Conservation (phyloP, 1,140 invertebrate species). For the Colletes gigas region DNA sequence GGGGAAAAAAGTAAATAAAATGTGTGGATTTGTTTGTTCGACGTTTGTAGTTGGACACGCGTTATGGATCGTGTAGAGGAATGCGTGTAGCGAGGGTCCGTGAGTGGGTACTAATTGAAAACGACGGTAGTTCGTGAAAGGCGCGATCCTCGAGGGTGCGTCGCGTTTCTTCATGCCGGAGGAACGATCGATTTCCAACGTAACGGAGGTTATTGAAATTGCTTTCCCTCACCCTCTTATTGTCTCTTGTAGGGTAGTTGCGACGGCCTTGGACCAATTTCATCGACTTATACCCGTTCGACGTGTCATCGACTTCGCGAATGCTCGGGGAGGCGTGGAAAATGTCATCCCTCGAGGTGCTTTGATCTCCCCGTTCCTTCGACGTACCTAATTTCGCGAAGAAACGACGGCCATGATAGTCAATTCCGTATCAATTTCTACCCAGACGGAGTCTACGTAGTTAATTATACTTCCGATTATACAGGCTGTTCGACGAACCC, state of each 20-base stretch:
- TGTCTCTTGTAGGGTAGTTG: slow-evolving; percentile 7
- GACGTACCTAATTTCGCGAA: too few species aligned
- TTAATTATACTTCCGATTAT: too few species aligned
- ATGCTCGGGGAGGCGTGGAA: too few species aligned
- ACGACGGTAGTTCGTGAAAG: background rate
- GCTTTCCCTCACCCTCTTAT: background rate
- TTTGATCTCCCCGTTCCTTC: background rate
- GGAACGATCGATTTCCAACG: slow-evolving; percentile 30
- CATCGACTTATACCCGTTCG: background rate
- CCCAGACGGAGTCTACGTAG: too few species aligned
- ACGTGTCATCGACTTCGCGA: background rate
- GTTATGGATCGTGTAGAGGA: background rate
- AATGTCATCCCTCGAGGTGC: background rate
- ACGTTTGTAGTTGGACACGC: slow-evolving; percentile 14
- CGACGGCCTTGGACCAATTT: slow-evolving; percentile 16
- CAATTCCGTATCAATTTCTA: too few species aligned
- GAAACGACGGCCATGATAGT: too few species aligned
- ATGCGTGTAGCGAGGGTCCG: too few species aligned
- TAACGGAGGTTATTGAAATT: slow-evolving; percentile 50
- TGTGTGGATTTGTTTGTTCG: background rate
- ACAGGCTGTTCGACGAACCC: too few species aligned
- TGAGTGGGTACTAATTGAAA: background rate
- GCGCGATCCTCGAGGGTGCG: background rate
- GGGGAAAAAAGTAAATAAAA: too few species aligned
- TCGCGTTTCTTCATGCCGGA: background rate